Percentiles rank a stretch among this genome's conserved stretches.
phyloP scores from a whole-genome alignment of 2,888 invertebrate species.

The Drosophila neonasuta region DNA sequence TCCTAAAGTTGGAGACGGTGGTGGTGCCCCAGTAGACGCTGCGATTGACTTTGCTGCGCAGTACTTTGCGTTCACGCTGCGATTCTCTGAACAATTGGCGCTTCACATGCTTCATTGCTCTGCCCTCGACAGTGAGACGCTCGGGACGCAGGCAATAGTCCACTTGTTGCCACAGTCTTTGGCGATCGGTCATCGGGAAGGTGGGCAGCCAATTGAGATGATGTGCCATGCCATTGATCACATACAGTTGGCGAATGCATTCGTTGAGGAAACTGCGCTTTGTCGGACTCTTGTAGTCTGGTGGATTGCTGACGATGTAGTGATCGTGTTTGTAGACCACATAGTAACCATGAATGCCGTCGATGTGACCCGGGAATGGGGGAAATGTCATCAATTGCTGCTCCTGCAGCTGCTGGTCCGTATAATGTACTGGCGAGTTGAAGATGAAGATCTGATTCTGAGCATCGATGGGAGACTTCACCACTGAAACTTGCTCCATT shows the following conservation, averaged over 20 bases:
- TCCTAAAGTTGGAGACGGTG: conserved; percentile 44
- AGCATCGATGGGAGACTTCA: conserved; percentile 40
- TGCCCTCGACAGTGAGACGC: conserved; percentile 4
- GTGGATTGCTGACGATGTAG: conserved; percentile 45
- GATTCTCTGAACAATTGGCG: conserved; percentile 67
- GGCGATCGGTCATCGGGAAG: conserved; percentile 29
- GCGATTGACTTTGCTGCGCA: not conserved
- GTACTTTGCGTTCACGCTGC: conserved; percentile 52
- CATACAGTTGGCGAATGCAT: conserved; percentile 68
- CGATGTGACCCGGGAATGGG: conserved; percentile 15
- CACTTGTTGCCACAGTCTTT: conserved; percentile 59
- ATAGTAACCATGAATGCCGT: conserved; percentile 45
- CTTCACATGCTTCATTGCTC: conserved; percentile 58
- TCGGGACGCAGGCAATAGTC: conserved; percentile 56
- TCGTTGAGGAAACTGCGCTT: conserved; percentile 70
- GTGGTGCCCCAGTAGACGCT: conserved; percentile 46
- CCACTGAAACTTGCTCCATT: conserved; percentile 43
- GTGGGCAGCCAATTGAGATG: conserved; percentile 47
- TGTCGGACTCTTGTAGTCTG: conserved; percentile 57
- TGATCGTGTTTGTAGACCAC: conserved; percentile 68
- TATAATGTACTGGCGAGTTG: conserved; percentile 57
- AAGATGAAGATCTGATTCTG: conserved; percentile 54
- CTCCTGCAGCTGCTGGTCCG: conserved; percentile 30
- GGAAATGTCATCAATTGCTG: conserved; percentile 56
- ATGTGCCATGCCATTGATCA: conserved; percentile 49